Conservation (phyloP, 2,888 invertebrate species). For the Galerucella pusilla region DNA sequence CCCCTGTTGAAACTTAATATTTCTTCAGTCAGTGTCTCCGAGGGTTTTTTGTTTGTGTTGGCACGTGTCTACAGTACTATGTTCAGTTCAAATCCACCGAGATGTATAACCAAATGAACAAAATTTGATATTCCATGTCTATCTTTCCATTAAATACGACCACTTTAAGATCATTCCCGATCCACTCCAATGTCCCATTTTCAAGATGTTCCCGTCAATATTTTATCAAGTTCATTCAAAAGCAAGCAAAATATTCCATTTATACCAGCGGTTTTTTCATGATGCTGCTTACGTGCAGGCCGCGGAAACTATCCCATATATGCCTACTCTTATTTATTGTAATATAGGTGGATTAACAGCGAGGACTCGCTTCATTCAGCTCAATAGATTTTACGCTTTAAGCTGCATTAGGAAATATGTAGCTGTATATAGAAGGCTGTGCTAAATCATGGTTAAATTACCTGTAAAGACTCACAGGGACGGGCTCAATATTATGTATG, state of each 20-base stretch:
- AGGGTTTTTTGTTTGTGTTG: too few species aligned
- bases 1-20: too few species aligned
- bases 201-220: not conserved
- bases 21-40: too few species aligned
- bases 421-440: constrained; percentile 38
- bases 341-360: constrained; percentile 38
- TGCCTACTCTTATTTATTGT: constrained; percentile 31
- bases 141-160: too few species aligned
- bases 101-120: too few species aligned
- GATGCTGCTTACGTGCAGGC: not conserved
- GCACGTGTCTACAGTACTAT: too few species aligned
- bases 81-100: too few species aligned
- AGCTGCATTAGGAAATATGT: constrained; percentile 44
- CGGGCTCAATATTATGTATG: not conserved
- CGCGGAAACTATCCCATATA: constrained; percentile 5
- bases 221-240: not conserved
- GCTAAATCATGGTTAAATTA: constrained; percentile 54
- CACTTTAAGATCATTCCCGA: not conserved
- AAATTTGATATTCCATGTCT: too few species aligned
- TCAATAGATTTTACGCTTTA: constrained; percentile 45
- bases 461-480: constrained; percentile 44
- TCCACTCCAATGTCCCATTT: not conserved
- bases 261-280: not conserved
- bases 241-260: not conserved
- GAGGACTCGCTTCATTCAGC: constrained; percentile 47